Base-by-base conservation (phyloP, 2,113 vertebrate species). In the Leptosomus discolor region DNA sequence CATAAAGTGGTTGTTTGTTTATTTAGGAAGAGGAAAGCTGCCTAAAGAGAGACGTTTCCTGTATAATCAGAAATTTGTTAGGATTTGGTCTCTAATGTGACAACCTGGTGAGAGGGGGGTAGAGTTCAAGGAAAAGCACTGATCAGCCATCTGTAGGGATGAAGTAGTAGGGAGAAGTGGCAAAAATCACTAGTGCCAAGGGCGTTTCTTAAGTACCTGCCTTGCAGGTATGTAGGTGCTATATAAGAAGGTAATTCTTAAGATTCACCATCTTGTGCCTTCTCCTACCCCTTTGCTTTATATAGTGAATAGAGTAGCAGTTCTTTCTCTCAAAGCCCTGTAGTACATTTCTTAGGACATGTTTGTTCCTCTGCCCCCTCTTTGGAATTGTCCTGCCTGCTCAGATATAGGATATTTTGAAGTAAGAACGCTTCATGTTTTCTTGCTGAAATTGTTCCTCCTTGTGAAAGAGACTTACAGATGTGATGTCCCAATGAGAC, bases 21-120 rank as follows among this genome's bases (percentile, higher is more conserved):
- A 36, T 65, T 65, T 78, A 13, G 32, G 37, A 64, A 68, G 11
- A 88, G 24, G 68, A 80, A 83, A 77, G 19, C 24, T 81, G 3
- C 12, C 15, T 81, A 36, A 70, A 81, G 22, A 75, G 46, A 37
- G 20, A 21, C 11, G 5, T 24, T 89, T 61, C 51, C 41, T 63
- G 22, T 15, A 56, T 32, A 54, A 81, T 34, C 20, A 70, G 64
- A 87, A 74, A 37, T 74, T 82, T 24, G 2, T 85, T 71, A 63
- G 10, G 14, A 57, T 73, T 88, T 89, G 11, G 23, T 92, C 46
- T 60, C 22, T 79, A n/a, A 50, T 60, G 84, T 74, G 70, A 50
- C 34, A 88, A 8, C 21, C 51, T 5, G 7, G 1, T 0, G 1
- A 73, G 45, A 64, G 18, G 3, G 4, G 8, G 4, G 5, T 51